Evolutionary conservation across 92 coral and sea anemone genomes (phyloP).

Genomic region (Ricordea florida): DNA sequence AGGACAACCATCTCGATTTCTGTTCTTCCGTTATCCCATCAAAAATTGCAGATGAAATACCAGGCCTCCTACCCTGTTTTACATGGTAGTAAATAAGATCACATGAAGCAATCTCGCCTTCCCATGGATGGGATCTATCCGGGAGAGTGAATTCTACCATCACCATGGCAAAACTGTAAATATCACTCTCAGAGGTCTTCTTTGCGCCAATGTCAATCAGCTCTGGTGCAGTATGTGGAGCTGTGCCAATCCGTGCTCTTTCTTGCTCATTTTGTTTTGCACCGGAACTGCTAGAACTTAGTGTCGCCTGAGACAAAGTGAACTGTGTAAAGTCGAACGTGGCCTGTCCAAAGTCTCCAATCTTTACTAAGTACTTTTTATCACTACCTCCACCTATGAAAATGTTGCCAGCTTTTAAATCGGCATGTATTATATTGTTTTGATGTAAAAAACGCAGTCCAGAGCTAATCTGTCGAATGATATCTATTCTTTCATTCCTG

Average conservation of each 20-base stretch:
- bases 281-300: too few species aligned
- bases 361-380: too few species aligned
- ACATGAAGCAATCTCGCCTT: neutral
- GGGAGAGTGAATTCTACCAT: neutral
- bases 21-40: neutral
- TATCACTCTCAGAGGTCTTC: neutral
- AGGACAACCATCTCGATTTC: neutral
- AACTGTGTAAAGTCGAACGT: too few species aligned
- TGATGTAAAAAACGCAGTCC: too few species aligned
- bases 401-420: too few species aligned
- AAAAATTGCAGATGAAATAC: neutral
- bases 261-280: neutral
- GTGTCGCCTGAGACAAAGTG: too few species aligned
- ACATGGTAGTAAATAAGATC: conserved; percentile 18
- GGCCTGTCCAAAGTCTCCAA: too few species aligned
- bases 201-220: neutral
- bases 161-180: neutral
- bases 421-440: too few species aligned
- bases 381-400: too few species aligned
- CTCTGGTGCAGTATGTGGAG: conserved; percentile 33
- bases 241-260: conserved; percentile 13
- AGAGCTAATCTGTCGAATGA: too few species aligned
- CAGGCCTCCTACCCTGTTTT: conserved; percentile 7
- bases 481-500: too few species aligned
- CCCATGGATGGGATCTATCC: conserved; percentile 2